Base-by-base conservation (phyloP, 2,888 invertebrate species). In the Psylliodes chrysocephalus region DNA sequence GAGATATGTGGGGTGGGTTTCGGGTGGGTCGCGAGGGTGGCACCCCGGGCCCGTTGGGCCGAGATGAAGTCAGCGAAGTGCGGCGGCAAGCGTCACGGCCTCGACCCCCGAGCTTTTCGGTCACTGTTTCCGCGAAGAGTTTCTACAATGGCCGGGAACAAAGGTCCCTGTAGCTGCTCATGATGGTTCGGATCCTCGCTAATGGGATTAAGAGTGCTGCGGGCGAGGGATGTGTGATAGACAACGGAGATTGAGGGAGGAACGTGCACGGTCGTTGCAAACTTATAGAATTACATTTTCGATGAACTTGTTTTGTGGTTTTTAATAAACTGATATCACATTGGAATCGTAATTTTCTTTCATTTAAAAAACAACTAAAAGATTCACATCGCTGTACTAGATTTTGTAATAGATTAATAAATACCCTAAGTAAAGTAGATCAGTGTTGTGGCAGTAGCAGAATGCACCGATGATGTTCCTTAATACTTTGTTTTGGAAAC, bases 191-290 rank as follows among this genome's bases (percentile, higher is more conserved):
- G 73, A 71, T 72, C 77, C 70, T 71, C 68, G 73, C 78, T 79
- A 79, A 79, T 79, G 79, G 78, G 77, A 79, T 79, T 79, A 79
- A 79, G 78, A 77, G 77, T 78, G 78, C 79, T 74, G 75, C 76
- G 75, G 79, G 77, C 78, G 33, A 73, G 75, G 77, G 78, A 79
- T 78, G 75, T 78, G 79, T 78, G 77, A 79, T 77, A 78, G 78
- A 77, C 77, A 75, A 73, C 68, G 63, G 64, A 60, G 70, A 60
- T 67, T 68, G 68, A 72, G 64, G 28, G 40, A 61, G 42, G 47
- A 47, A 47, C 25, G 15, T n/a, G 19, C 4, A 38, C 12, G 38
- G 38, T 15, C 18, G 5, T 10, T 17, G 42, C 3, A 10, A 18
- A 8, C 17, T 44, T 19, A 44, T 44, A 19, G 17, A 42, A 4